Base-by-base conservation (phyloP, 64 coral and sea anemone species). In the Hydrozoanthus tunicans region DNA sequence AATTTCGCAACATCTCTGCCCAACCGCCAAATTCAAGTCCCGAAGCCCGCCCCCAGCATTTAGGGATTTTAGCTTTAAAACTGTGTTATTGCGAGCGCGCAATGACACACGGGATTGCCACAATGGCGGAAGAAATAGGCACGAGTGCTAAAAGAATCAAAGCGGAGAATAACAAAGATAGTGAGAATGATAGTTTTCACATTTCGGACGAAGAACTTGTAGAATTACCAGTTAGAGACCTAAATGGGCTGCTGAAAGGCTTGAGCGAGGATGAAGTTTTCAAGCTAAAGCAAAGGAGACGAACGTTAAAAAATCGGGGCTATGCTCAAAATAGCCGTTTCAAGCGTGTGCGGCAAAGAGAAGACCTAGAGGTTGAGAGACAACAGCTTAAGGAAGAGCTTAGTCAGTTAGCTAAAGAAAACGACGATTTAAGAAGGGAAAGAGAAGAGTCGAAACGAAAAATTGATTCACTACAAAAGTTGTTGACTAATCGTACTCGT, bases 281-380 rank as follows among this genome's bases (percentile, higher is more conserved):
- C 86, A 89, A 83, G 52, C 86, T 98, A 2, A 98, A 98, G 69
- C 95, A 98, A 83, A 69, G 95, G 12, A 90, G 95, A 14, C 85
- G 95, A 94, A 98, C 95, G 58, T 77, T 98, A 55, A 98, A 98
- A 82, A 98, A 98, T 77, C 89, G 96, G 58, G 96, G 96, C 57
- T 98, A 98, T 90, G 96, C 96, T 79, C 96, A 98, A 85, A 98
- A 95, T 43, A 98, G 96, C 62, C 82, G 96, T 70, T 95, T 92
- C 57, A 98, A 98, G n/a, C 94, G 96, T 51, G 96, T 98, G 4
- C 81, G 92, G 9, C 96, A 98, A 56, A 88, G 90, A 73, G 89
- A 95, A 70, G 94, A 98, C 83, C 79, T 98, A 0, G 96, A 98
- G 15, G 83, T 85, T 1, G 96, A 98, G 77, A 90, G 94, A 59